A percentile compares a stretch with the other conserved stretches of the same genome.
Conservation (phyloP, 2,797 vertebrate genomes). For the Diceros bicornis region DNA sequence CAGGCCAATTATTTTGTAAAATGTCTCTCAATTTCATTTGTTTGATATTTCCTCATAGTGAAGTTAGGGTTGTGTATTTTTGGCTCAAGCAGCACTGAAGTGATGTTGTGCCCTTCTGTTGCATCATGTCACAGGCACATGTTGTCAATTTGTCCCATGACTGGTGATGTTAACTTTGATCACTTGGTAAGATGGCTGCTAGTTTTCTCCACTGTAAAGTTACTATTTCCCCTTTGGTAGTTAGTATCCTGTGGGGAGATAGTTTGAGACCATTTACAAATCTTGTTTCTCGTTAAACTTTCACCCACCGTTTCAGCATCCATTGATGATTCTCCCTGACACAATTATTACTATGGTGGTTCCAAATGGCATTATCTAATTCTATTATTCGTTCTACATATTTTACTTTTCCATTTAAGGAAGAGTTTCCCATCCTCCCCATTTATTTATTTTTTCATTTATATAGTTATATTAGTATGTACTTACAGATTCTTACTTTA, state of each 20-base stretch:
- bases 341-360: not conserved
- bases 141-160: rapidly evolving
- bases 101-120: not conserved
- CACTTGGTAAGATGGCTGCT: not conserved
- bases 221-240: not conserved
- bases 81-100: not conserved
- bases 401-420: not conserved
- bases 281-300: not conserved
- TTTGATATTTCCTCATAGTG: not conserved
- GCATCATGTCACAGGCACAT: not conserved
- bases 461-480: not conserved
- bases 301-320: not conserved
- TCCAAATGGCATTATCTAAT: not conserved
- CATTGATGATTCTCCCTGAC: not conserved
- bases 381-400: not conserved
- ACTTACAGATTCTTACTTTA: not conserved
- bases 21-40: not conserved
- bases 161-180: not conserved
- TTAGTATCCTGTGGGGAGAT: not conserved
- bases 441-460: not conserved
- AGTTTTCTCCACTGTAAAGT: not conserved
- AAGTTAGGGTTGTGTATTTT: not conserved
- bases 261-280: not conserved
- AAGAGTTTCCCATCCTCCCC: not conserved
- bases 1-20: not conserved